These are phyloP conservation scores for Pavo muticus DNA, from an alignment of 2,113 vertebrate genomes.

Conservation along the genomic window DNA sequence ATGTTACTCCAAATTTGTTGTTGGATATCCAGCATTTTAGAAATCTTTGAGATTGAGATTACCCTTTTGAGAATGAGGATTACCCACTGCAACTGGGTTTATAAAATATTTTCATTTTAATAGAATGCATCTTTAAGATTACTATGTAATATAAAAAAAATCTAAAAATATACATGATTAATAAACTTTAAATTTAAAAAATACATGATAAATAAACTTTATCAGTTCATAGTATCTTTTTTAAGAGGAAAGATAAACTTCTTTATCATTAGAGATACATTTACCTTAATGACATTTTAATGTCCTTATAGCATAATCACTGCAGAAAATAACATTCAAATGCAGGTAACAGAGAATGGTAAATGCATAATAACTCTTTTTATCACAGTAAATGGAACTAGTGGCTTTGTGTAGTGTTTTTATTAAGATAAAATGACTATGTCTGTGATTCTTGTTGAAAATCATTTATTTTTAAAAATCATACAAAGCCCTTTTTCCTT, in stretches of 20 bases:
- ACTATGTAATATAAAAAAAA: neutral
- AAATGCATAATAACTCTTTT: neutral
- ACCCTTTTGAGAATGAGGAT: neutral
- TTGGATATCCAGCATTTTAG: neutral
- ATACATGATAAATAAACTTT: neutral
- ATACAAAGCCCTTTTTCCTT: neutral
- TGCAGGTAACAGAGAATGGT: neutral
- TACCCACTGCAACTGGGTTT: neutral
- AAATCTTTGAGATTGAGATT: neutral
- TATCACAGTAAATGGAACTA: neutral
- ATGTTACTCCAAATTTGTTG: neutral
- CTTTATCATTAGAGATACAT: neutral
- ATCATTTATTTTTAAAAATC: neutral
- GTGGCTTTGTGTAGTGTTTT: neutral
- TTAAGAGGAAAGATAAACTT: neutral
- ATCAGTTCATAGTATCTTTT: neutral
- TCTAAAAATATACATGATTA: neutral
- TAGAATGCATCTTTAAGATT: neutral
- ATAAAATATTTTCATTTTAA: neutral
- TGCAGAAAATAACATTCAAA: neutral
- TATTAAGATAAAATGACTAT: neutral
- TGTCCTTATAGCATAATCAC: neutral
- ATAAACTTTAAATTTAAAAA: neutral
- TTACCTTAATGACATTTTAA: neutral
- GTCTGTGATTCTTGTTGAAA: neutral